Evolutionary conservation across 2,888 invertebrate species (phyloP).

Genomic region (Cantharis flavilabris): DNA sequence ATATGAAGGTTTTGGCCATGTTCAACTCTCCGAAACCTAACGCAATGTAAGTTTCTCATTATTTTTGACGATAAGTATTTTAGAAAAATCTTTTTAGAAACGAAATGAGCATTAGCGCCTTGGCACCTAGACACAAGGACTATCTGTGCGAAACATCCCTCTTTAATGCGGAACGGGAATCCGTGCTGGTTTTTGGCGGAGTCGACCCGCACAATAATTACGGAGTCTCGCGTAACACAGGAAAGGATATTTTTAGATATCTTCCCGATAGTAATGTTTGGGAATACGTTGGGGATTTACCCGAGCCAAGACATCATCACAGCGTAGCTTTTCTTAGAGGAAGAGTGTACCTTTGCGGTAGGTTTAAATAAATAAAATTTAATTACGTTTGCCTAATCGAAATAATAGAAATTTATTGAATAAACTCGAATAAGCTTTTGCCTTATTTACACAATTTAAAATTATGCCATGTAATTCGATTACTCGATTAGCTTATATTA

Average conservation of each 20-base stretch:
- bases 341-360: conserved; percentile 70
- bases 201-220: conserved; percentile 67
- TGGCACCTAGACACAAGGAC: conserved; percentile 47
- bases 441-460: not conserved
- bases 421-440: not conserved
- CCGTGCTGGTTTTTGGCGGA: conserved; percentile 71
- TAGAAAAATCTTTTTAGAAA: conserved; percentile 26
- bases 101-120: conserved; percentile 31
- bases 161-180: conserved; percentile 63
- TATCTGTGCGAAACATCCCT: conserved; percentile 60
- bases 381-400: conserved; percentile 55
- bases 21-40: not conserved
- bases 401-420: not conserved
- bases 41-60: not conserved
- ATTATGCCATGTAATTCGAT: not conserved
- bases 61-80: not conserved
- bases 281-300: conserved; percentile 70
- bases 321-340: conserved; percentile 67
- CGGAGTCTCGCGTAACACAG: conserved; percentile 62
- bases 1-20: conserved; percentile 13
- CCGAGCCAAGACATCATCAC: conserved; percentile 73
- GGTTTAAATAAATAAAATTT: conserved; percentile 11
- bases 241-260: conserved; percentile 65
- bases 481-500: not conserved
- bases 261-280: conserved; percentile 65